A percentile compares a stretch with the other conserved stretches of the same genome.
These are phyloP conservation scores for Phocides pigmalion DNA, from an alignment of 1,140 invertebrate species.

Conservation along the genomic window DNA sequence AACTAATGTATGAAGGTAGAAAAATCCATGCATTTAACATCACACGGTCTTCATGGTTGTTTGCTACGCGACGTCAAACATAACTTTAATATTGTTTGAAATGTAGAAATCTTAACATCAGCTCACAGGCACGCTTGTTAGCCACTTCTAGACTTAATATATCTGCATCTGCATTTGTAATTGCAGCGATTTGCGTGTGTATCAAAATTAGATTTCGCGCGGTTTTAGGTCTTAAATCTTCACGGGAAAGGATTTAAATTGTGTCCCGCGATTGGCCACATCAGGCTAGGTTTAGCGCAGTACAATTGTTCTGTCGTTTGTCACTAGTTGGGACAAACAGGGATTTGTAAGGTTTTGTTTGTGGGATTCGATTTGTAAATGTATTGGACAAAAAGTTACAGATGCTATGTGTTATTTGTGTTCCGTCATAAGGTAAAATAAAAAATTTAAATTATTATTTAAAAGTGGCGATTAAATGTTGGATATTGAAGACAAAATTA, in stretches of 20 bases:
- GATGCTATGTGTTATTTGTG: neutral
- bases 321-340: conserved; percentile 22
- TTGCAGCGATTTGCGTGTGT: conserved; percentile 50
- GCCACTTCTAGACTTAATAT: neutral
- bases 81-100: no score
- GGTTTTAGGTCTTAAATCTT: conserved; percentile 45
- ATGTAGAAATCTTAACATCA: no score
- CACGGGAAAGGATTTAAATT: conserved; percentile 39
- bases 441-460: no score
- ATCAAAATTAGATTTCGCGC: conserved; percentile 52
- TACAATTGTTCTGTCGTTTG: conserved; percentile 28
- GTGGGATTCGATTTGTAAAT: conserved; percentile 18
- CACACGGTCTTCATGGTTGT: no score
- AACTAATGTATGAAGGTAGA: no score
- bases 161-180: conserved; percentile 46
- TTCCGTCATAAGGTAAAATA: neutral
- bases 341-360: conserved; percentile 27
- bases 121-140: no score
- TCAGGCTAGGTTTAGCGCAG: conserved; percentile 29
- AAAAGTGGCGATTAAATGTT: no score
- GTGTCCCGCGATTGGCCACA: conserved; percentile 18
- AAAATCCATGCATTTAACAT: no score
- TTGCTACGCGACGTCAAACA: no score
- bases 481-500: no score
- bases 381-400: conserved; percentile 12